Evolutionary conservation across 2,888 invertebrate species (phyloP).

Genomic region (Nomada hirtipes): DNA sequence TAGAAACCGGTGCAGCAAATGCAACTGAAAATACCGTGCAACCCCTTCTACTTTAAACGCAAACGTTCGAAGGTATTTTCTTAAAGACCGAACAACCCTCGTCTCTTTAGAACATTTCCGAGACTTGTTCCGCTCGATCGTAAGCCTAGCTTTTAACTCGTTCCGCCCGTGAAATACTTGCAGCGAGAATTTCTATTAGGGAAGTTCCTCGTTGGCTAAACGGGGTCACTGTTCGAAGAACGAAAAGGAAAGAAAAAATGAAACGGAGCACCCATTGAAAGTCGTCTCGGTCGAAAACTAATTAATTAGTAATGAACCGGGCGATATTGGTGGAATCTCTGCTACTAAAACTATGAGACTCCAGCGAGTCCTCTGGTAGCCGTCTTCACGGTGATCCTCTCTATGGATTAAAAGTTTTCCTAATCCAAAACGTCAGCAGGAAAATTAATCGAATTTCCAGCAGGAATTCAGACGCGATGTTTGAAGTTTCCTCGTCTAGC

Average conservation of each 20-base stretch:
- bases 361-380: slow-evolving; percentile 26
- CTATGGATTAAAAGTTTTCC: slow-evolving; percentile 53
- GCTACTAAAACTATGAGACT: slow-evolving; percentile 39
- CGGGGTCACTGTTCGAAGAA: neutral
- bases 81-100: slow-evolving; percentile 6
- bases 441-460: slow-evolving; percentile 36
- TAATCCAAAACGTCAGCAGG: slow-evolving; percentile 19
- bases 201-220: slow-evolving; percentile 14
- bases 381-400: slow-evolving; percentile 24
- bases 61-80: slow-evolving; percentile 37
- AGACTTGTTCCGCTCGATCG: slow-evolving; percentile 1
- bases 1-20: neutral
- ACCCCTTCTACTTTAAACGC: slow-evolving; percentile 3
- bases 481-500: neutral
- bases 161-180: slow-evolving; percentile 38
- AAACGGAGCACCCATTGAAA: slow-evolving; percentile 28
- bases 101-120: slow-evolving; percentile 9
- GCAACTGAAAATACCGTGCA: neutral
- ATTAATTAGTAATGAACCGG: slow-evolving; percentile 64
- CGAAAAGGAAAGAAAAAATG: slow-evolving; percentile 4
- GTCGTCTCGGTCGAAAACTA: slow-evolving; percentile 50
- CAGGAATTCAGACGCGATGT: neutral
- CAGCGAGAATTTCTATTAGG: slow-evolving; percentile 54
- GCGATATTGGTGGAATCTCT: slow-evolving; percentile 56
- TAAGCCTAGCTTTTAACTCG: slow-evolving; percentile 32